A percentile compares a stretch with the other conserved stretches of the same genome.
These are phyloP conservation scores for Clistopyga incitator DNA, from an alignment of 2,888 invertebrate species.

Conservation along the genomic window DNA sequence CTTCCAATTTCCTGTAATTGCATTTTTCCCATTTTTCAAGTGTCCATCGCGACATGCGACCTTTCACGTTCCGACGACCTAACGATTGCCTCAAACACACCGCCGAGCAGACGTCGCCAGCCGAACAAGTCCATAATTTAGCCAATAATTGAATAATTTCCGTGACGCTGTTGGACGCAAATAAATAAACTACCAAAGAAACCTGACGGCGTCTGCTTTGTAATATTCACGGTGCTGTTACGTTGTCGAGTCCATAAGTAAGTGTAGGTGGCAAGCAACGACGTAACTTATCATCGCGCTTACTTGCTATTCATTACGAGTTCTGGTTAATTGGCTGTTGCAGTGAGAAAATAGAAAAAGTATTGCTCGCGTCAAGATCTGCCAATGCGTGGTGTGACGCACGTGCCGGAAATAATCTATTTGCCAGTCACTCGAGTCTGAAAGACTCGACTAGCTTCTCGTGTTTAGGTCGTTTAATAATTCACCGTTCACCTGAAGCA, in stretches of 20 bases:
- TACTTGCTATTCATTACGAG: slow-evolving; percentile 45
- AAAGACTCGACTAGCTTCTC: slow-evolving; percentile 8
- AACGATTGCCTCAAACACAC: slow-evolving; percentile 54
- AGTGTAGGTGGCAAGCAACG: slow-evolving; percentile 37
- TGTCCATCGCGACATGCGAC: background rate
- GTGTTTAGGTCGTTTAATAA: slow-evolving; percentile 10
- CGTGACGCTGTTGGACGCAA: background rate
- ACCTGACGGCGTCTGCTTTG: background rate
- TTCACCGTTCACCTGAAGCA: slow-evolving; percentile 20
- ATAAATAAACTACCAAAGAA: background rate
- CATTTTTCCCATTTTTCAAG: background rate
- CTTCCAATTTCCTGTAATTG: background rate
- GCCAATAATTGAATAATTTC: slow-evolving; percentile 49
- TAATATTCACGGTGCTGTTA: slow-evolving; percentile 19
- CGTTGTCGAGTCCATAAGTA: slow-evolving; percentile 14
- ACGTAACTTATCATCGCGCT: slow-evolving; percentile 34
- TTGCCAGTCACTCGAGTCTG: slow-evolving; percentile 33
- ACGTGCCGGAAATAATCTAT: slow-evolving; percentile 49
- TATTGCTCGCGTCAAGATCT: slow-evolving; percentile 19
- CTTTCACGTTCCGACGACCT: slow-evolving; percentile 33
- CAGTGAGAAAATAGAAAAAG: slow-evolving; percentile 13
- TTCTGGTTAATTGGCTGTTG: slow-evolving; percentile 51
- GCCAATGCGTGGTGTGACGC: slow-evolving; percentile 10
- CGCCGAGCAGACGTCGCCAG: background rate
- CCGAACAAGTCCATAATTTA: slow-evolving; percentile 38